Evolutionary conservation across 2,888 invertebrate species (phyloP).

Genomic region (Ophion ellenae): DNA sequence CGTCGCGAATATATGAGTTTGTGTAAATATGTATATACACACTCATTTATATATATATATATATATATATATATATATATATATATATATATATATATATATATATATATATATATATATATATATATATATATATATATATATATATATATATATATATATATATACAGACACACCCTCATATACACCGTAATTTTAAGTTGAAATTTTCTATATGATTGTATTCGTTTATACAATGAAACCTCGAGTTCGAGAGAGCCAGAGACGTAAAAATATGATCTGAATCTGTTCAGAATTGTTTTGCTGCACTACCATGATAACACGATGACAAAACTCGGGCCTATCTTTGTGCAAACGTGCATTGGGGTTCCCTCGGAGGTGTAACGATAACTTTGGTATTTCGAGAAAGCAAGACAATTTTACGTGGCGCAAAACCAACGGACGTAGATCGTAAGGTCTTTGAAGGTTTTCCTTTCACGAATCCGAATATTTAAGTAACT

Average conservation of each 20-base stretch:
- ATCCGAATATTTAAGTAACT: too few species aligned
- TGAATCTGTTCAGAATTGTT: background rate
- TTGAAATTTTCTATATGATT: background rate
- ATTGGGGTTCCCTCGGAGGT: background rate
- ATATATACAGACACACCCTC: background rate
- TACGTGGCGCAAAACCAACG: too few species aligned
- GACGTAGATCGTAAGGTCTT: background rate
- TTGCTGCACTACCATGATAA: background rate
- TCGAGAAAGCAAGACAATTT: too few species aligned
- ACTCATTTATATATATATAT: conserved; percentile 10
- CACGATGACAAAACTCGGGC: background rate
- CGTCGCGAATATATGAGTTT: conserved; percentile 7
- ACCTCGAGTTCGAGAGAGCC: background rate
- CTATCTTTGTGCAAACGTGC: background rate
- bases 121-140: conserved; percentile 13
- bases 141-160: conserved; percentile 6
- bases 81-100: background rate
- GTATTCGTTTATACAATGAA: conserved; percentile 4
- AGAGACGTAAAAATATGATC: background rate
- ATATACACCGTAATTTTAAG: background rate
- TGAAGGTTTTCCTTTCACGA: background rate
- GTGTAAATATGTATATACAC: conserved; percentile 18
- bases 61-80: conserved; percentile 3
- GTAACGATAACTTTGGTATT: too few species aligned
- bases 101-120: conserved; percentile 7